Evolutionary conservation across 2,797 vertebrate species (phyloP), one percentile per base, ranked within the genome.

Genomic region (Takifugu rubripes): DNA sequence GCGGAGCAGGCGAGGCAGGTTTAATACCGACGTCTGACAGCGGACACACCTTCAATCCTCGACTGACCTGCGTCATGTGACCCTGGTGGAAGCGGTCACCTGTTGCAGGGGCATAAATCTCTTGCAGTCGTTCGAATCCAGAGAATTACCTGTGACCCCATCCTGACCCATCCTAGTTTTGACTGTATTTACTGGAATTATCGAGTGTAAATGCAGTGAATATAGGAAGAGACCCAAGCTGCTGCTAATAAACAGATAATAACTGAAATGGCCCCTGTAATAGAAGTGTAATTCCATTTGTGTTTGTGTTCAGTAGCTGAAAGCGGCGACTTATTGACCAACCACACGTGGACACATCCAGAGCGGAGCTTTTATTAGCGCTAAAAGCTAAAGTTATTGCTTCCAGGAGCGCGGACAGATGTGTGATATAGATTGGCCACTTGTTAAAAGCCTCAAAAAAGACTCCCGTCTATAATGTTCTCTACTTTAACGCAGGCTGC

Each of bases 41-140:
- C 44, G 33, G 26, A 12, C 8, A 5, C 50, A 46, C 46, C 64
- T 49, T 43, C 63, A 74, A 79, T 78, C 64, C n/a, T 6, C n/a
- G 42, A 56, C 60, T 77, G 63, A 78, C 63, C 59, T 25, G 3
- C 6, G 56, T 71, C 61, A 56, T 36, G 52, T 52, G 25, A 36
- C 29, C 8, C 65, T 36, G 52, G 49, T 59, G 62, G 57, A 74
- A 64, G 68, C 68, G 52, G 3, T 45, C 42, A 46, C 73, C 66
- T 63, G 58, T 65, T 56, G 31, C 62, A 50, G 25, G 12, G 27
- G 33, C 52, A 66, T 51, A 59, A 29, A 9, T 54, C 54, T 45
- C 49, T 36, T 9, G 44, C 24, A 16, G 42, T 9, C 29, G 21
- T 11, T 52, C 26, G 5, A 44, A 46, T n/a, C 3, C 16, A 46